Conservation (phyloP, 2,888 invertebrate species). For the Phytoseiulus persimilis region DNA sequence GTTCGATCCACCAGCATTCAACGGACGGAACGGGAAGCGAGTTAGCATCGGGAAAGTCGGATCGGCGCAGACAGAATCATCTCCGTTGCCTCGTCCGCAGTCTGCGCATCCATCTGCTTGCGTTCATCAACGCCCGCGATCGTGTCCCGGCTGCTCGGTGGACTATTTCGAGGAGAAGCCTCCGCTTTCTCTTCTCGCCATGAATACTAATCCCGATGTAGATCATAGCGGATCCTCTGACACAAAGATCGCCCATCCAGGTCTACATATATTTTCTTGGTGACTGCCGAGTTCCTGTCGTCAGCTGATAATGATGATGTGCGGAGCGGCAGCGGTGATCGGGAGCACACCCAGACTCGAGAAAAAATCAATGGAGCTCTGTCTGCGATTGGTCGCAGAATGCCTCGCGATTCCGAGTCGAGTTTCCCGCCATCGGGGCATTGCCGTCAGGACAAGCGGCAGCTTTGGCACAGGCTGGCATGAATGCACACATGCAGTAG, state of each 20-base stretch:
- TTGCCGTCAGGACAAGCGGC: not conserved
- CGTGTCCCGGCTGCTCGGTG: not conserved
- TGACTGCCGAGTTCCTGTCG: no score
- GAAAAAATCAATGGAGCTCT: no score
- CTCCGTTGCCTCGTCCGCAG: not conserved
- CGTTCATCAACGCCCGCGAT: not conserved
- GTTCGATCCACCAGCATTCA: not conserved
- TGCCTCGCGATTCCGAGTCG: no score
- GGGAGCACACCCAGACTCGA: no score
- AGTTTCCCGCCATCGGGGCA: not conserved
- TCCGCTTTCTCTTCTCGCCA: no score
- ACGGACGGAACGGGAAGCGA: not conserved
- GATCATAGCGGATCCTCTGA: no score
- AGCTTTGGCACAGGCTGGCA: not conserved
- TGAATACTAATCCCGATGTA: no score
- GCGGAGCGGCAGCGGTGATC: no score
- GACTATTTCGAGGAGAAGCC: not conserved
- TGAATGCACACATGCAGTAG: not conserved
- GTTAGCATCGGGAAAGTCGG: not conserved
- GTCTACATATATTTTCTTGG: no score
- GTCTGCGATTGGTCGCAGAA: no score
- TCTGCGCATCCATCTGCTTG: not conserved
- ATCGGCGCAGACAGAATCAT: not conserved
- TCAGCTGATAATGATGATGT: no score
- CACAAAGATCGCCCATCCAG: no score